Percentiles rank a stretch among this genome's conserved stretches.
phyloP scores from a whole-genome alignment of 2,888 invertebrate species.

The Brenthis ino region DNA sequence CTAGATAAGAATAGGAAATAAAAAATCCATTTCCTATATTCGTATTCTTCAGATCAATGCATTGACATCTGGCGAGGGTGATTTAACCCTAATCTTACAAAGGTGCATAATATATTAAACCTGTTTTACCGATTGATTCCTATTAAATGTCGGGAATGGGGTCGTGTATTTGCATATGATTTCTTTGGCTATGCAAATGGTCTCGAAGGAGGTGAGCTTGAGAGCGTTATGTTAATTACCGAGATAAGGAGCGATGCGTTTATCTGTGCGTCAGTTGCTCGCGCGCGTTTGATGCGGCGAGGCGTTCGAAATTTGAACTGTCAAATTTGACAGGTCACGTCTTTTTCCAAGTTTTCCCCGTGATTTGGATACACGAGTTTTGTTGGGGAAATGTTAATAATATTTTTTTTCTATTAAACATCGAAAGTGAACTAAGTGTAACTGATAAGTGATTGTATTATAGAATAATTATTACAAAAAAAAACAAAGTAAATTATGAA shows the following conservation, averaged over 20 bases:
- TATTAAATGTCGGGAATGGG: constrained; percentile 72
- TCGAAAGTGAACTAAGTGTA: constrained; percentile 15
- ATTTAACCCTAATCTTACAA: constrained; percentile 77
- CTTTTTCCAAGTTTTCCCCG: constrained; percentile 11
- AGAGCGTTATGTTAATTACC: constrained; percentile 71
- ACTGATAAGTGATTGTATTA: background rate
- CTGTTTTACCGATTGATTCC: constrained; percentile 79
- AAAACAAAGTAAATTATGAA: constrained; percentile 66
- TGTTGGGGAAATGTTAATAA: background rate
- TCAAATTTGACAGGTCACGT: constrained; percentile 35
- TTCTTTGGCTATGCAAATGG: constrained; percentile 76
- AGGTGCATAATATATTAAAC: constrained; percentile 65
- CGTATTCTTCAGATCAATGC: constrained; percentile 62
- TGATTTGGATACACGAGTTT: constrained; percentile 22
- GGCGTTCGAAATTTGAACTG: constrained; percentile 51
- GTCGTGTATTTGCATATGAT: constrained; percentile 74
- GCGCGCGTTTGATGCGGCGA: constrained; percentile 72
- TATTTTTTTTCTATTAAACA: background rate
- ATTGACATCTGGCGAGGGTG: constrained; percentile 71
- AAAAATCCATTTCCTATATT: constrained; percentile 73
- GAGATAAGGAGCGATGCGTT: constrained; percentile 70
- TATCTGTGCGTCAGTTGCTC: constrained; percentile 74
- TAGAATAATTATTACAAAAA: background rate
- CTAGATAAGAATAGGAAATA: constrained; percentile 47
- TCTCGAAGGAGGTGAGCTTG: constrained; percentile 65